A percentile compares a stretch with the other conserved stretches of the same genome.
These are phyloP conservation scores for Parus major DNA, from an alignment of 2,113 vertebrate species.

Conservation along the genomic window DNA sequence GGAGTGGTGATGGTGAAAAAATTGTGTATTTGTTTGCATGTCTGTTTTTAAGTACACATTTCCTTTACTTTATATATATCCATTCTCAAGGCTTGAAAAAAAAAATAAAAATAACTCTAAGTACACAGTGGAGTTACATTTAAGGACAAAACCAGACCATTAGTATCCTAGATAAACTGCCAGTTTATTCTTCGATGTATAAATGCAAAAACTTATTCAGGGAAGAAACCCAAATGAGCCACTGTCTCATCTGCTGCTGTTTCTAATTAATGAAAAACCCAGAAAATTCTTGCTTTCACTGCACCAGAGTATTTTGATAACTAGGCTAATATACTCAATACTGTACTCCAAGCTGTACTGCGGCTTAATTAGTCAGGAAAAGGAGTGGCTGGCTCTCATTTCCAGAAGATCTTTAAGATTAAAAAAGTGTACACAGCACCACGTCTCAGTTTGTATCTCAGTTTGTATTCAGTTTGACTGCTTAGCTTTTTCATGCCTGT, in stretches of 20 bases:
- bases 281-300: neutral
- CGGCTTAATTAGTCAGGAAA: constrained; percentile 39
- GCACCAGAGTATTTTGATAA: constrained; percentile 5
- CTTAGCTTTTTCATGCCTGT: neutral
- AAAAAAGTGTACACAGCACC: neutral
- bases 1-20: neutral
- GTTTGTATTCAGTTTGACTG: neutral
- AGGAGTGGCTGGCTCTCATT: constrained; percentile 15
- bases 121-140: neutral
- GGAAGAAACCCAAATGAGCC: neutral
- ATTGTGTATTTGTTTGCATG: neutral
- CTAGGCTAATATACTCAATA: neutral
- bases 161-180: neutral
- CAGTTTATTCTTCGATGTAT: neutral
- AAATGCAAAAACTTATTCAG: neutral
- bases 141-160: neutral
- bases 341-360: neutral
- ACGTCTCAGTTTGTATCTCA: neutral
- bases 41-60: neutral
- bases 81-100: neutral
- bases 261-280: neutral
- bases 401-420: constrained; percentile 24
- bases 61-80: neutral
- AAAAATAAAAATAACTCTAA: neutral
- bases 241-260: neutral